These are phyloP conservation scores for Zosterops lateralis DNA, from an alignment of 2,113 vertebrate genomes.

Conservation along the genomic window DNA sequence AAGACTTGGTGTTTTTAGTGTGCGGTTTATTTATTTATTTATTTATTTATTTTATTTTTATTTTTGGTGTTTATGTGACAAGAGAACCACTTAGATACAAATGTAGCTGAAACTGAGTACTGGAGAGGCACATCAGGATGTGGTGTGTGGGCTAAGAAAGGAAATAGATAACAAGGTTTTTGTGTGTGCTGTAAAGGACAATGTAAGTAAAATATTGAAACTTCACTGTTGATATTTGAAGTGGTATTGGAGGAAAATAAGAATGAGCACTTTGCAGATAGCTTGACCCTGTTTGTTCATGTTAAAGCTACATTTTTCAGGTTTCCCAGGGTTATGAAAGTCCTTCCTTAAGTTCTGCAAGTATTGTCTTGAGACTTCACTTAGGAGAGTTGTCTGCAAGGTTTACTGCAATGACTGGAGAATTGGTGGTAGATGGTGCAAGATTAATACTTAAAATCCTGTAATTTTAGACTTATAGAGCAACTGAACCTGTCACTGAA, in stretches of 20 bases:
- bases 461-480: constrained; percentile 81
- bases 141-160: not conserved
- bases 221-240: not conserved
- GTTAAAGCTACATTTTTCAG: not conserved
- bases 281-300: not conserved
- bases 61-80: not conserved
- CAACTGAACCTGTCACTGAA: constrained; percentile 81
- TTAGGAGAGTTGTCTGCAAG: not conserved
- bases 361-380: not conserved
- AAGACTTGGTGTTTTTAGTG: not conserved
- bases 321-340: not conserved
- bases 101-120: not conserved
- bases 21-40: no score
- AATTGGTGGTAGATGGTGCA: constrained; percentile 1
- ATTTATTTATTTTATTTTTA: no score
- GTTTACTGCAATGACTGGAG: not conserved
- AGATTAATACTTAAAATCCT: constrained; percentile 66
- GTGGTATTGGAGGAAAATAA: not conserved
- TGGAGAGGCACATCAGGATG: fast-evolving
- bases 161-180: not conserved
- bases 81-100: not conserved
- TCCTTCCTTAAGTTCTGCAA: not conserved
- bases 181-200: not conserved
- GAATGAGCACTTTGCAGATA: not conserved
- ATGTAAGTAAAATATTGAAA: not conserved